Evolutionary conservation across 2,113 vertebrate species (phyloP).

Genomic region (Lophochroa leadbeateri): DNA sequence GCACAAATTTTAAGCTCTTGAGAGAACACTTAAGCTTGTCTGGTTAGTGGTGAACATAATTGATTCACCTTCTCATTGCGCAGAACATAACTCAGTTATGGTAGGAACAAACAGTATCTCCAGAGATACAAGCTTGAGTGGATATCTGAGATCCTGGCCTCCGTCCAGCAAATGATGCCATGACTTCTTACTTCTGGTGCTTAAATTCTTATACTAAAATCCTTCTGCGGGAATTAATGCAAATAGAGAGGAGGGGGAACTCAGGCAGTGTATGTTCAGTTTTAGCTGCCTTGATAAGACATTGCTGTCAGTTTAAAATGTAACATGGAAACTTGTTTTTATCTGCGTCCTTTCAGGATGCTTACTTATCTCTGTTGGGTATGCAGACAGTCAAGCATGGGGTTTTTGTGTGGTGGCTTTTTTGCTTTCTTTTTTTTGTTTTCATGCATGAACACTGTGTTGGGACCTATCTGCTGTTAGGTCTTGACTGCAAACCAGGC

Average conservation of each 20-base stretch:
- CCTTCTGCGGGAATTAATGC: background rate
- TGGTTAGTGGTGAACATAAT: constrained; percentile 66
- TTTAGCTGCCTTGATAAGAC: background rate
- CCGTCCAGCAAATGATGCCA: constrained; percentile 50
- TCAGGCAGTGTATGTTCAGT: background rate
- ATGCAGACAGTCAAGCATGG: background rate
- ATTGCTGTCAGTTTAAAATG: background rate
- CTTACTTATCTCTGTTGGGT: background rate
- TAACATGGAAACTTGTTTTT: background rate
- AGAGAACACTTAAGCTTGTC: constrained; percentile 52
- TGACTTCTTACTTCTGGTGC: constrained; percentile 35
- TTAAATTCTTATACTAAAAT: constrained; percentile 9
- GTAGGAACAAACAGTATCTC: constrained; percentile 62
- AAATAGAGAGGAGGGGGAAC: background rate
- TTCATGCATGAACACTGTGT: background rate
- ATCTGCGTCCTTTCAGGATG: background rate
- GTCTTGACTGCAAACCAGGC: background rate
- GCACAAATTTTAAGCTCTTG: constrained; percentile 4
- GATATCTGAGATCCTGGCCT: constrained; percentile 42
- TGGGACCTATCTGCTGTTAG: background rate
- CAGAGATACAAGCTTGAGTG: constrained; percentile 47
- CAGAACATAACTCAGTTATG: constrained; percentile 66
- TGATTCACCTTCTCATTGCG: constrained; percentile 71
- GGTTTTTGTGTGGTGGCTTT: background rate
- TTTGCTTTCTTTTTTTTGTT: background rate